Evolutionary conservation across 2,113 vertebrate species (phyloP).

Genomic region (Psittacus erithacus): DNA sequence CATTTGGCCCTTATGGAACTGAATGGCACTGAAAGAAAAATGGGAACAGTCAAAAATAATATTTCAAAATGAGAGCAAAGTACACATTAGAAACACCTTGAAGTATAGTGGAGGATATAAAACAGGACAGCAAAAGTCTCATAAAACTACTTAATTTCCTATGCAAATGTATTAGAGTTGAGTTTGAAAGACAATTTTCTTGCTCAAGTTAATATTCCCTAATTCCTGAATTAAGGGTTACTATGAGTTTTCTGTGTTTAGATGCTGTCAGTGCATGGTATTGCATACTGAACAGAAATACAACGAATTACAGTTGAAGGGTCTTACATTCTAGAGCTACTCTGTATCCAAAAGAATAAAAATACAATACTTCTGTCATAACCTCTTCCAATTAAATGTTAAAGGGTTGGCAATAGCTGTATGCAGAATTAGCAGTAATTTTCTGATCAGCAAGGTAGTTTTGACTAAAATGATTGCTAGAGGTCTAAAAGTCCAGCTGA

Average conservation of each 20-base stretch:
- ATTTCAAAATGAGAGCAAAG: slow-evolving; percentile 64
- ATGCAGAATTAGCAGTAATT: not conserved
- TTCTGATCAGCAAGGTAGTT: not conserved
- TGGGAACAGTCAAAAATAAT: slow-evolving; percentile 67
- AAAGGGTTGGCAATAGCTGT: not conserved
- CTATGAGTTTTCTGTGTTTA: not conserved
- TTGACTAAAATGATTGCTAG: not conserved
- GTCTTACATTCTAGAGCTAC: not conserved
- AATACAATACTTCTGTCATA: slow-evolving; percentile 24
- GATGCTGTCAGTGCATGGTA: not conserved
- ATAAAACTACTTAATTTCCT: not conserved
- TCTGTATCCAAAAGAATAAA: not conserved
- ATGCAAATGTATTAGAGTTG: not conserved
- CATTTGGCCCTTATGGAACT: slow-evolving; percentile 35
- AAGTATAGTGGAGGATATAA: slow-evolving; percentile 43
- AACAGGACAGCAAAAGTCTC: slow-evolving; percentile 22
- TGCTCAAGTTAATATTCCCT: not conserved
- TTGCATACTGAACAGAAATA: not conserved
- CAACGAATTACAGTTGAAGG: not conserved
- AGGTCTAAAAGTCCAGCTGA: not conserved
- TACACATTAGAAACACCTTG: slow-evolving; percentile 48
- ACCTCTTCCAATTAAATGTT: not conserved
- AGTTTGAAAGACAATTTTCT: not conserved
- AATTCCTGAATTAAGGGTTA: not conserved
- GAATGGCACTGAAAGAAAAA: not conserved